Percentiles rank a stretch among this genome's conserved stretches.
Evolutionary conservation across 2,888 invertebrate genomes (phyloP).

Genomic region (Pristionchus japonicus): DNA sequence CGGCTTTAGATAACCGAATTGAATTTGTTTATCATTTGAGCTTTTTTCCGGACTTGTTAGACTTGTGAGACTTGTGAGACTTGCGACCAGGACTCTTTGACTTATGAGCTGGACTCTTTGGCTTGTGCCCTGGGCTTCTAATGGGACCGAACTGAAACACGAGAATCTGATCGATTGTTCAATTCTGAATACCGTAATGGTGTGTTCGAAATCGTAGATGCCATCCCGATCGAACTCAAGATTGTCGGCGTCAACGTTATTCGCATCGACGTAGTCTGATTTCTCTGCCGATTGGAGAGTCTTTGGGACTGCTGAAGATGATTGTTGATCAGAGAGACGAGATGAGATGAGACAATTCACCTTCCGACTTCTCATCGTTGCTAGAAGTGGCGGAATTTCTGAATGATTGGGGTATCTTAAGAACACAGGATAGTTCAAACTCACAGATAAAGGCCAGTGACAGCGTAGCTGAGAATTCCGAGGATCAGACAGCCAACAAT

Average conservation of each 20-base stretch:
- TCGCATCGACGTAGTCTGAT: background rate
- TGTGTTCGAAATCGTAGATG: constrained; percentile 22
- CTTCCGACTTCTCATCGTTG: constrained; percentile 17
- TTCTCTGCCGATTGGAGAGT: constrained; percentile 1
- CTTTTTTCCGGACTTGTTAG: background rate
- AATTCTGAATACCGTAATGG: background rate
- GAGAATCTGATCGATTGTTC: background rate
- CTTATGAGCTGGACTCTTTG: too few species aligned
- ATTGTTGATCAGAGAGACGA: background rate
- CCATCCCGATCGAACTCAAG: constrained; percentile 2
- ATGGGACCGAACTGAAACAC: background rate
- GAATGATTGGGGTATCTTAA: background rate
- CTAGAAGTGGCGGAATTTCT: background rate
- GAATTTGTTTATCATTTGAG: background rate
- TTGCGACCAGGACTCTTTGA: too few species aligned
- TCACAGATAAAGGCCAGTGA: background rate
- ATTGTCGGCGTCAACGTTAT: background rate
- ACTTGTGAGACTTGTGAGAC: background rate
- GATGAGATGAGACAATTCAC: background rate
- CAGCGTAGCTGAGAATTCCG: background rate
- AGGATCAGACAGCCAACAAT: background rate
- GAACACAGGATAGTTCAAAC: too few species aligned
- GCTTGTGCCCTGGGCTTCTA: too few species aligned
- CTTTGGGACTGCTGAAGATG: background rate
- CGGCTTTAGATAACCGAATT: background rate